Evolutionary conservation across 2,888 invertebrate species (phyloP), one percentile per base, ranked within the genome.

Genomic region (Microdon myrmicae): DNA sequence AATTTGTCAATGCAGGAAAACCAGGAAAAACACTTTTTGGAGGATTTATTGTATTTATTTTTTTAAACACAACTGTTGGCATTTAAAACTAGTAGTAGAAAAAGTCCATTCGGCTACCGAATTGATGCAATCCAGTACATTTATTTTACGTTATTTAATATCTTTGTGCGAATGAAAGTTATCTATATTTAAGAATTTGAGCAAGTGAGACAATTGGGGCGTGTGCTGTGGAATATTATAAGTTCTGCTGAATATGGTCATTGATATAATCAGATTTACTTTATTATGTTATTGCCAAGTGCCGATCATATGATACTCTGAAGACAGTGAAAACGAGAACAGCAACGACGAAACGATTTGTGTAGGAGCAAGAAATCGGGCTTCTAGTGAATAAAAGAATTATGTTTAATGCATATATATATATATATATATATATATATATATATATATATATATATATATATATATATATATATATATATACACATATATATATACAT

Each of bases 101-200:
- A 44, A 29, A 56, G 37, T 38, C 34, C 39, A 47, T 32, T 34
- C 64, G 64, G 64, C 64, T 64, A 58, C 64, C 58, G 64, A 64
- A 64, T 47, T 51, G 47, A 64, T 53, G 44, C 51, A 58, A 41
- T 64, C 64, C 47, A 47, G 64, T 64, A 51, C 58, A 47, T 58
- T 51, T 45, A 51, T 56, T 60, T 55, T 43, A 22, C 26, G 47
- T 31, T 53, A 43, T 45, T 60, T 54, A 41, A n/a, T n/a, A n/a
- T n/a, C n/a, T n/a, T n/a, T n/a, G n/a, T n/a, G n/a, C n/a, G n/a
- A n/a, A n/a, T n/a, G n/a, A n/a, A n/a, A n/a, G n/a, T n/a, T n/a
- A n/a, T n/a, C n/a, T n/a, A n/a, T n/a, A n/a, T n/a, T n/a, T n/a
- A n/a, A n/a, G n/a, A 37, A 38, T 19, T 31, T 43, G 47, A 35